phyloP scores from a whole-genome alignment of 1,140 invertebrate species.

The Euura lappo region DNA sequence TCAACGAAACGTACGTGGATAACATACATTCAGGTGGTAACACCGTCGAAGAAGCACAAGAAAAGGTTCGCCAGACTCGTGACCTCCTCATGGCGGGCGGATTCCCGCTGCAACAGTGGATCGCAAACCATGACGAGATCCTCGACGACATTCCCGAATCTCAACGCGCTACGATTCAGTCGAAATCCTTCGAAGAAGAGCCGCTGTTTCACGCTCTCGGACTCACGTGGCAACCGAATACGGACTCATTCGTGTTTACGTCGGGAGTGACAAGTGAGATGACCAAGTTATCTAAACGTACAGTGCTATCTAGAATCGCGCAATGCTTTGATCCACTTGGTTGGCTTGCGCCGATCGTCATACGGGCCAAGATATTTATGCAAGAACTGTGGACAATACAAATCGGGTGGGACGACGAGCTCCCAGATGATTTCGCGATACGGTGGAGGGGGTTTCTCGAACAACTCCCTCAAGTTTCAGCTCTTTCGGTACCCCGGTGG shows the following conservation, averaged over 20 bases:
- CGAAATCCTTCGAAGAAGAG: too few relatives aligned
- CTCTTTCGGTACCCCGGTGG: slow-evolving; percentile 19
- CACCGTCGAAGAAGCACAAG: slow-evolving; percentile 23
- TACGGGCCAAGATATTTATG: slow-evolving; percentile 43
- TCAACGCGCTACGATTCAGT: slow-evolving; percentile 25
- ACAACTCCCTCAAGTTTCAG: slow-evolving; percentile 15
- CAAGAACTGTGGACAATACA: slow-evolving; percentile 40
- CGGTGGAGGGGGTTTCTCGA: too few relatives aligned
- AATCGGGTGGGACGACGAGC: slow-evolving; percentile 42
- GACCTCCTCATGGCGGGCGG: slow-evolving; percentile 30
- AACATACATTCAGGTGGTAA: slow-evolving; percentile 38
- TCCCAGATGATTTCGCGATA: slow-evolving; percentile 24
- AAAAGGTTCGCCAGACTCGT: slow-evolving; percentile 30
- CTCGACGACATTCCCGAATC: slow-evolving; percentile 26
- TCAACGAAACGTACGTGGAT: slow-evolving; percentile 32
- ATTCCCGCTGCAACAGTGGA: slow-evolving; percentile 44
- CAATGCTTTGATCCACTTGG: slow-evolving; percentile 45
- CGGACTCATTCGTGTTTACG: too few relatives aligned
- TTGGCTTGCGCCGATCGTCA: slow-evolving; percentile 39
- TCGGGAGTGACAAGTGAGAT: too few relatives aligned
- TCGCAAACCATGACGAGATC: slow-evolving; percentile 34
- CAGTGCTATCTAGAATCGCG: slow-evolving; percentile 39
- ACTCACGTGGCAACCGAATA: too few relatives aligned
- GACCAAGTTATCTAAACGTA: slow-evolving; percentile 30
- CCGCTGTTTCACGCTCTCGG: too few relatives aligned